Conservation (phyloP, 1,140 invertebrate genomes). For the Heliconius hermathena region DNA sequence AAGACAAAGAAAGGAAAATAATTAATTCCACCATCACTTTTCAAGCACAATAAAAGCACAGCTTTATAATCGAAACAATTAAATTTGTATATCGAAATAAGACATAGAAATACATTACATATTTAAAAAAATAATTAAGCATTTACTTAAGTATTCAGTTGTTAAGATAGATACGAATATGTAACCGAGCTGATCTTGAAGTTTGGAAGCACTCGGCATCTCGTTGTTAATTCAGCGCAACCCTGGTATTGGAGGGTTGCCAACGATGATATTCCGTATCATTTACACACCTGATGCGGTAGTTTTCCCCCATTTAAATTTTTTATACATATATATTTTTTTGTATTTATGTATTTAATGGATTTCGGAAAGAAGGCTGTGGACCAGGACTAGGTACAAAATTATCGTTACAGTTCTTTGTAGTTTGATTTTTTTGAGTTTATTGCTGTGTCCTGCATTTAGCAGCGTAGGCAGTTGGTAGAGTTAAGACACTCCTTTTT, state of each 20-base stretch:
- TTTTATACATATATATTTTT: neutral
- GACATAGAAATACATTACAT: neutral
- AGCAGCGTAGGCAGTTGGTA: too few species aligned
- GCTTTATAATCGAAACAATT: neutral
- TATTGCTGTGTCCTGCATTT: too few species aligned
- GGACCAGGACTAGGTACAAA: too few species aligned
- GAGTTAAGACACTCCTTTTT: too few species aligned
- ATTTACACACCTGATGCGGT: slow-evolving; percentile 35
- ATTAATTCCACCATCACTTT: too few species aligned
- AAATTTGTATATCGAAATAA: neutral
- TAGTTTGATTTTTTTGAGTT: too few species aligned
- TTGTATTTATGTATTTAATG: neutral
- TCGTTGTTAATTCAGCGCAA: slow-evolving; percentile 34
- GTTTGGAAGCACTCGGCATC: slow-evolving; percentile 20
- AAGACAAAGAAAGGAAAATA: too few species aligned
- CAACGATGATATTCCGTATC: slow-evolving; percentile 37
- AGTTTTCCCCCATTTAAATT: slow-evolving; percentile 1
- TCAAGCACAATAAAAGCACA: too few species aligned
- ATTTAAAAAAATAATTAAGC: neutral
- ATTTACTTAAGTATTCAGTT: neutral
- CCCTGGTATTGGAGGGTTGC: slow-evolving; percentile 25
- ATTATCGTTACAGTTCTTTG: too few species aligned
- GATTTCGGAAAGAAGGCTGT: too few species aligned
- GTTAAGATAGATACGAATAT: neutral
- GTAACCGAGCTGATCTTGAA: slow-evolving; percentile 10